A percentile compares a stretch with the other conserved stretches of the same genome.
Evolutionary conservation across 2,797 vertebrate genomes (phyloP).

Genomic region (Syndactyla subalaris): DNA sequence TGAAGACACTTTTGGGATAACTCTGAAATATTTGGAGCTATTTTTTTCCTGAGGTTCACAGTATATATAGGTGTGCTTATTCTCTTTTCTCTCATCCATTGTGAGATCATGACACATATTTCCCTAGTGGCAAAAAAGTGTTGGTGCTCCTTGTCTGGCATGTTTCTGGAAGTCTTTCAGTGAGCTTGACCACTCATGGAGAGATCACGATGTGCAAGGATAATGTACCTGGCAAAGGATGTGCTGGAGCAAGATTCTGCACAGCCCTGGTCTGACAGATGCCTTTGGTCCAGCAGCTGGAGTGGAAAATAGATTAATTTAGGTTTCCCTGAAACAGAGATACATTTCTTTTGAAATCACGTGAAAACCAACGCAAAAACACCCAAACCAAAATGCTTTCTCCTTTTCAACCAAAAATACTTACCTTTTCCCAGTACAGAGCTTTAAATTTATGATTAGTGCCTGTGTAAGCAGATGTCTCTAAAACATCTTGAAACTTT

Average conservation of each 20-base stretch:
- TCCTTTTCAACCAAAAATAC: neutral
- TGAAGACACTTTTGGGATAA: neutral
- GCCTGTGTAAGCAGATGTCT: neutral
- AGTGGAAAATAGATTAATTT: neutral
- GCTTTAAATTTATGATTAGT: neutral
- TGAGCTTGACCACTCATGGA: neutral
- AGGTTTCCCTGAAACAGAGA: neutral
- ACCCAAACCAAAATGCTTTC: neutral
- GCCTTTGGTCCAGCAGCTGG: neutral
- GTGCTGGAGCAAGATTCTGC: neutral
- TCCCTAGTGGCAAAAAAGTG: neutral
- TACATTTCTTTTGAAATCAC: neutral
- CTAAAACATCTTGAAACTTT: neutral
- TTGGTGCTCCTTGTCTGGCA: neutral
- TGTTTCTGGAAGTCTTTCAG: neutral
- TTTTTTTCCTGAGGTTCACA: neutral
- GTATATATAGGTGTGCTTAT: neutral
- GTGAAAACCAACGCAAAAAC: neutral
- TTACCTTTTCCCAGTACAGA: neutral
- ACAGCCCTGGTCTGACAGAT: neutral
- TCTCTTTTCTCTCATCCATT: neutral
- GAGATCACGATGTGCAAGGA: neutral
- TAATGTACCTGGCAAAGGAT: neutral
- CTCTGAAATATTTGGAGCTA: neutral
- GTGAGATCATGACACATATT: neutral